These are phyloP conservation scores for Leptura quadrifasciata DNA, from an alignment of 2,888 invertebrate genomes.

Conservation along the genomic window DNA sequence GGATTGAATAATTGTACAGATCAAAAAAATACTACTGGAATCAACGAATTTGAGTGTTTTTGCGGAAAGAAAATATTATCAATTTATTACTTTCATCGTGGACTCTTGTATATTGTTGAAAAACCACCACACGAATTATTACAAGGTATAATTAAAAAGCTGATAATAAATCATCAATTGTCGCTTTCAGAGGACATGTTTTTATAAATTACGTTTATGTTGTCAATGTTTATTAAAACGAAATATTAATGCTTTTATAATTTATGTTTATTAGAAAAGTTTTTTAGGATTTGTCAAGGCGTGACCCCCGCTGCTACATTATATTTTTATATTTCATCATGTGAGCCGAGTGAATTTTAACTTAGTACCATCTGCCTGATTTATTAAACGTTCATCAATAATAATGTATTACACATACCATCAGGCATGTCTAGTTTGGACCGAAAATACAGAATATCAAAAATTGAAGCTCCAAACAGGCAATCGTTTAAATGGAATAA, in stretches of 20 bases:
- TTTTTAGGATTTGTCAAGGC: not conserved
- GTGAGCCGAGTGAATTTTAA: not conserved
- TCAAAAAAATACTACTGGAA: no score
- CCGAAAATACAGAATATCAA: not conserved
- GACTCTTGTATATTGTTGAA: no score
- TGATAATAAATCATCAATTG: no score
- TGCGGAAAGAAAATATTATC: no score
- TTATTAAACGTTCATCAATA: not conserved
- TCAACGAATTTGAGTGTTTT: no score
- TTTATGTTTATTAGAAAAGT: not conserved
- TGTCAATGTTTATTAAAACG: not conserved
- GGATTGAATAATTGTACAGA: no score
- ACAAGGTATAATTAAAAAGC: no score
- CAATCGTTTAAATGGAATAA: not conserved
- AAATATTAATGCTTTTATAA: not conserved
- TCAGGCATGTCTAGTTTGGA: not conserved
- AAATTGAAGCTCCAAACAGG: not conserved
- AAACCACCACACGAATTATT: no score
- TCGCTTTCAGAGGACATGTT: no score
- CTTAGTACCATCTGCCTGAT: not conserved
- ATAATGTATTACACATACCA: not conserved
- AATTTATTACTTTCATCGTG: no score
- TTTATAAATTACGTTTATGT: not conserved
- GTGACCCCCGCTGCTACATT: not conserved
- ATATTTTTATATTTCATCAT: constrained; percentile 1